These are phyloP conservation scores for Nematopogon swammerdamellus DNA, from an alignment of 2,888 invertebrate genomes.

Conservation along the genomic window DNA sequence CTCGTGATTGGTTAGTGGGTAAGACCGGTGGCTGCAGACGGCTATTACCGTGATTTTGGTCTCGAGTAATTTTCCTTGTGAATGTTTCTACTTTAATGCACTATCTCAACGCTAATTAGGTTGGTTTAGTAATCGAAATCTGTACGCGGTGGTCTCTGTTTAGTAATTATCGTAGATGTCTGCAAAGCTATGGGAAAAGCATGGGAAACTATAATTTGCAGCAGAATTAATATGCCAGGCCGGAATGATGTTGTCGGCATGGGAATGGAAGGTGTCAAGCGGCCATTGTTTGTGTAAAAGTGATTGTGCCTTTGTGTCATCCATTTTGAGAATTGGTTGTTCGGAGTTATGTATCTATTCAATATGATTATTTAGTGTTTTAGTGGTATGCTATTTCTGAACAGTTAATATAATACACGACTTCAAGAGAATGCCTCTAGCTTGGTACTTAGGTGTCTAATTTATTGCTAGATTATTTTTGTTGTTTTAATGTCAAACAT, in stretches of 20 bases:
- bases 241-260: not conserved
- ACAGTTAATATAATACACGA: no score
- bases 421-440: no score
- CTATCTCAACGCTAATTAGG: slow-evolving; percentile 35
- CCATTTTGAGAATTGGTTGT: no score
- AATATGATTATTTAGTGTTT: no score
- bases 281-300: no score
- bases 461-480: no score
- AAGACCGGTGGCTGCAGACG: slow-evolving; percentile 39
- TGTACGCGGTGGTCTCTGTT: slow-evolving; percentile 17
- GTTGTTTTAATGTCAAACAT: no score
- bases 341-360: no score
- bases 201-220: not conserved
- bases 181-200: not conserved
- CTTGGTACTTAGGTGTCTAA: no score
- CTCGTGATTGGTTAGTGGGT: slow-evolving; percentile 21
- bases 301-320: no score
- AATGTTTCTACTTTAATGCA: slow-evolving; percentile 25
- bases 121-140: slow-evolving; percentile 44
- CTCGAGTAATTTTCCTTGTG: slow-evolving; percentile 32
- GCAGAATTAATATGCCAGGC: not conserved
- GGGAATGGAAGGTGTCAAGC: not conserved
- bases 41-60: slow-evolving; percentile 41
- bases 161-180: not conserved
- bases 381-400: no score